Evolutionary conservation across 2,113 vertebrate genomes (phyloP).

Genomic region (Leucopsar rothschildi): DNA sequence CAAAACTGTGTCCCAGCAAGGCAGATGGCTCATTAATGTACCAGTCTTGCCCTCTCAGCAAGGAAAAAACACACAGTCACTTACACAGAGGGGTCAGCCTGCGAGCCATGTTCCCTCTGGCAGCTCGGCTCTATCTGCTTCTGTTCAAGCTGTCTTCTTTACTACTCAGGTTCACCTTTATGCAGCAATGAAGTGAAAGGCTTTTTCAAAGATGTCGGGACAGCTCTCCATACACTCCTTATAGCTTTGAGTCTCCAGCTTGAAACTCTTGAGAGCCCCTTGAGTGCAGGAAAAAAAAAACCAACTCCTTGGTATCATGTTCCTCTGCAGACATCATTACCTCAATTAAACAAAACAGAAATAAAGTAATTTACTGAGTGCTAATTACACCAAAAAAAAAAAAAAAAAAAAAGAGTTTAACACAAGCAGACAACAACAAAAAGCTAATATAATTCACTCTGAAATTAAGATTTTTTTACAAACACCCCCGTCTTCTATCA

Average conservation of each 20-base stretch:
- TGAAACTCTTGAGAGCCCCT: neutral
- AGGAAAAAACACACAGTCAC: neutral
- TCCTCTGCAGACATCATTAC: constrained; percentile 64
- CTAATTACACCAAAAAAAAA: constrained; percentile 39
- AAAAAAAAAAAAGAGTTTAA: neutral
- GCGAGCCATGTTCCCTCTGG: neutral
- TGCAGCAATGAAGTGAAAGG: neutral
- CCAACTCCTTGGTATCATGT: neutral
- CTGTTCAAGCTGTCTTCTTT: constrained; percentile 2
- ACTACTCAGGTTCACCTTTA: neutral
- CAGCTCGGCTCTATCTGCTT: neutral
- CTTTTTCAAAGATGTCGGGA: neutral
- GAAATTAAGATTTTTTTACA: constrained; percentile 51
- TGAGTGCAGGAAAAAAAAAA: neutral
- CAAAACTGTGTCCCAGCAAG: neutral
- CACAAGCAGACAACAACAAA: constrained; percentile 32
- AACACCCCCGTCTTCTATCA: constrained; percentile 20
- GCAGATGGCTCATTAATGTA: constrained; percentile 40
- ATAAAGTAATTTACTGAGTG: constrained; percentile 63
- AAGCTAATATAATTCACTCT: constrained; percentile 49
- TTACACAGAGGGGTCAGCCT: neutral
- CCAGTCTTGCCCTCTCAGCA: constrained; percentile 27
- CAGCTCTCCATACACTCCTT: neutral
- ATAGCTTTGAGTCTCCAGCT: neutral
- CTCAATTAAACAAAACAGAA: constrained; percentile 63